These are phyloP conservation scores for Stramonita haemastoma DNA, from an alignment of 2,888 invertebrate species.

Conservation along the genomic window DNA sequence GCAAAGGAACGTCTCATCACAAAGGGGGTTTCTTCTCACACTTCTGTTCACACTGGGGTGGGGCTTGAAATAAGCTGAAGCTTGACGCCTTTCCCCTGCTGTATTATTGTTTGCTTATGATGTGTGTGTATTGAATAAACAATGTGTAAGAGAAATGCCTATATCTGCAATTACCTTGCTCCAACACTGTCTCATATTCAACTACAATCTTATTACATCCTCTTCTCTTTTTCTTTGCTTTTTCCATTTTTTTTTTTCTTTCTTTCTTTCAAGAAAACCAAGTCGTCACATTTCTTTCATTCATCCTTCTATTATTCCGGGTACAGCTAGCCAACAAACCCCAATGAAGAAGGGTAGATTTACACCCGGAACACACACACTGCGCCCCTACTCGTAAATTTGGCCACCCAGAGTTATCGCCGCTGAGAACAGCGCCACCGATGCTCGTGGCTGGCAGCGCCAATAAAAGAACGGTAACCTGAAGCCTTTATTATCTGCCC, in stretches of 20 bases:
- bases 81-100: no score
- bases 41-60: no score
- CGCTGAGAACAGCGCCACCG: neutral
- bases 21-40: no score
- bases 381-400: slow-evolving; percentile 13
- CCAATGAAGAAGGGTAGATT: neutral
- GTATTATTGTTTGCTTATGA: no score
- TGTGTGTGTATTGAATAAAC: no score
- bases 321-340: neutral
- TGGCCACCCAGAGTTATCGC: slow-evolving; percentile 21
- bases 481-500: slow-evolving; percentile 42
- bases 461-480: slow-evolving; percentile 29
- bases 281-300: neutral
- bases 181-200: neutral
- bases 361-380: slow-evolving; percentile 19
- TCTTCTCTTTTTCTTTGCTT: neutral
- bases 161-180: no score
- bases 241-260: neutral
- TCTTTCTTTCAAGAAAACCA: neutral
- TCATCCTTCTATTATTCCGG: neutral
- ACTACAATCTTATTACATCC: neutral
- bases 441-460: slow-evolving; percentile 13
- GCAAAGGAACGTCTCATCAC: no score
- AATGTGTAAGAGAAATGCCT: no score
- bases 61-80: no score